Base-by-base conservation (phyloP, 2,113 vertebrate species). In the Tetrao urogallus region DNA sequence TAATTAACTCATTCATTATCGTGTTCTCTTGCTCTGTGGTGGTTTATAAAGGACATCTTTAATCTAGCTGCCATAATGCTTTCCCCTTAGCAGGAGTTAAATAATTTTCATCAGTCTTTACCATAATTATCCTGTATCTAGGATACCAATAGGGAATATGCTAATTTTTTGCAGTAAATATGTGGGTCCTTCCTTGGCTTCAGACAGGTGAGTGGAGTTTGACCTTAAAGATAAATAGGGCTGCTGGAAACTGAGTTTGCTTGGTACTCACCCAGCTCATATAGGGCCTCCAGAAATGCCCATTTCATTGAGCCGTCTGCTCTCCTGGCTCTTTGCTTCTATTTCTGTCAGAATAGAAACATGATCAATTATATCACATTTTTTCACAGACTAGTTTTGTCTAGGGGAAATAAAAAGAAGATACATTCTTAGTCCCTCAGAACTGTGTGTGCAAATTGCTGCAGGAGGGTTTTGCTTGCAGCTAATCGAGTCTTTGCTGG, bases 1-100 rank as follows among this genome's bases (percentile, higher is more conserved):
- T 97, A 97, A 98, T 97, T 97, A 97, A 97, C 97, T 97, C 95
- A 97, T 98, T 98, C 97, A 97, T 98, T 98, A 97, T 96, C 84
- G 19, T 65, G 77, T 92, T 94, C 86, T 81, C 60, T 88, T 91
- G 43, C 67, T 88, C 71, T 85, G 45, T 83, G 73, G 75, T 0
- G 40, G 73, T 87, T 92, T 89, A 87, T 80, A 96, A 93, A 93
- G 80, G 74, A 83, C 82, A 87, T 80, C 74, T 90, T 97, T 93
- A 94, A 95, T 95, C 78, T 86, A 80, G 66, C 58, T 95, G 90
- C 86, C 64, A 86, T 87, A 38, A 13, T 69, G 73, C 81, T 82
- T 60, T 93, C 72, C 32, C 57, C 30, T 43, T 71, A 82, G 82
- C n/a, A 91, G 67, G 85, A 89, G 90, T 94, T 96, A 90, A 94